phyloP scores from a whole-genome alignment of 2,113 vertebrate genomes.

The Mugil cephalus region DNA sequence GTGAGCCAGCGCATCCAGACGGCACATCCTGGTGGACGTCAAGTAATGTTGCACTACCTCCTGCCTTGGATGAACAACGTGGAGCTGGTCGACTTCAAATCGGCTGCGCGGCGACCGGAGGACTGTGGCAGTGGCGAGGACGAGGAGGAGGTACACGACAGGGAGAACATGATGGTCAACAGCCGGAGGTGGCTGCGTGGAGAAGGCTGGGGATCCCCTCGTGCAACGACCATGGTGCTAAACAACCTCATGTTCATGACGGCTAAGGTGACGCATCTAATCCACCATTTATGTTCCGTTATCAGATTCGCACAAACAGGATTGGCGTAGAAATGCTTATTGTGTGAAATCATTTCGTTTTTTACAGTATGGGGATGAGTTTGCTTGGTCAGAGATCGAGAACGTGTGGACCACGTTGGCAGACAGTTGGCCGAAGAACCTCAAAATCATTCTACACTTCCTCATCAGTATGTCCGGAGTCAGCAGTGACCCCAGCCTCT shows the following conservation, averaged over 20 bases:
- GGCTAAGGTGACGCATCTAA: conserved; percentile 90
- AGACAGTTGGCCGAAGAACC: conserved; percentile 98
- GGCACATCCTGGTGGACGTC: conserved; percentile 94
- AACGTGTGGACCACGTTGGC: conserved; percentile 98
- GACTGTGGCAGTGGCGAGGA: conserved; percentile 85
- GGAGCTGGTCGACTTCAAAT: conserved; percentile 94
- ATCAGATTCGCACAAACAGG: neutral
- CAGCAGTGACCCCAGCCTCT: conserved; percentile 96
- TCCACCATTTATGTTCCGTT: neutral
- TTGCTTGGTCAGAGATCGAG: conserved; percentile 98
- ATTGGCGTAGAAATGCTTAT: neutral
- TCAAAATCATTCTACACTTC: conserved; percentile 98
- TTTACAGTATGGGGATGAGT: conserved; percentile 95
- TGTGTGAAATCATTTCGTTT: conserved; percentile 20
- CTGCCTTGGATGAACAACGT: conserved; percentile 99
- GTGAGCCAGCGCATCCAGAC: conserved; percentile 98
- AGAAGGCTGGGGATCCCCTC: conserved; percentile 97
- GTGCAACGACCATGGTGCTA: conserved; percentile 96
- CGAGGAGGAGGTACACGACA: conserved; percentile 88
- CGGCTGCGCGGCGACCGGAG: conserved; percentile 85
- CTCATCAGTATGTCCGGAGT: conserved; percentile 98
- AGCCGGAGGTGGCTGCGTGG: conserved; percentile 95
- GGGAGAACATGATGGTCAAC: conserved; percentile 95
- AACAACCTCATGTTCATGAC: conserved; percentile 99
- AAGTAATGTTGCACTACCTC: conserved; percentile 98